phyloP scores from a whole-genome alignment of 2,797 vertebrate species.

The Micropoecilia bifurca region DNA sequence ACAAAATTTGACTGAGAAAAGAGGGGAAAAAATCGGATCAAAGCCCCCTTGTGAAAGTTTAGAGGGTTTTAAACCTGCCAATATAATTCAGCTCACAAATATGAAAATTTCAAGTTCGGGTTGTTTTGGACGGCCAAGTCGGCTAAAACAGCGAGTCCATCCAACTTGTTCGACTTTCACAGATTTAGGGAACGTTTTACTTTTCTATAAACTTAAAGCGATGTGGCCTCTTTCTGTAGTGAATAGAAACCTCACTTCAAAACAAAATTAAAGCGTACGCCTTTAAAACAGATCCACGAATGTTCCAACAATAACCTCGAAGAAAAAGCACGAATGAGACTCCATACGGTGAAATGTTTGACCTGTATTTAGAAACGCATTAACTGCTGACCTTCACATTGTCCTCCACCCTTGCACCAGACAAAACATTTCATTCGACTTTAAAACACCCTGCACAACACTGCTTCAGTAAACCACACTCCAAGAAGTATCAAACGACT shows the following conservation, averaged over 20 bases:
- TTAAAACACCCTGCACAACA: constrained; percentile 6
- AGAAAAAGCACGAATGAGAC: constrained; percentile 9
- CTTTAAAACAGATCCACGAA: constrained; percentile 12
- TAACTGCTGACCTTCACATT: constrained; percentile 15
- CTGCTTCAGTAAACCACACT: constrained; percentile 9
- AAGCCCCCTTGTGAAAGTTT: background rate
- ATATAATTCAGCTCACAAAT: background rate
- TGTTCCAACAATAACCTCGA: constrained; percentile 32
- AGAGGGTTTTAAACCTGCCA: background rate
- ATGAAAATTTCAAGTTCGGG: background rate
- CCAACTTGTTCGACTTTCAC: background rate
- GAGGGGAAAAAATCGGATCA: background rate
- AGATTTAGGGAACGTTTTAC: background rate
- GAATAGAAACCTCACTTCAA: background rate
- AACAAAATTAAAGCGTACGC: background rate
- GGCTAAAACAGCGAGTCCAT: background rate
- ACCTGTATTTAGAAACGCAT: constrained; percentile 7
- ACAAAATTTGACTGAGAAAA: background rate
- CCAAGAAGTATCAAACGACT: background rate
- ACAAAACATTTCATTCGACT: background rate
- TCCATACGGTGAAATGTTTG: constrained; percentile 26
- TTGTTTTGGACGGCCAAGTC: background rate
- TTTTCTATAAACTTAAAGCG: background rate
- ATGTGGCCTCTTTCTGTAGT: background rate
- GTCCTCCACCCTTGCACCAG: constrained; percentile 7